A percentile compares a stretch with the other conserved stretches of the same genome.
These are phyloP conservation scores for Hyaena hyaena DNA, from an alignment of 2,113 vertebrate genomes.

Conservation along the genomic window DNA sequence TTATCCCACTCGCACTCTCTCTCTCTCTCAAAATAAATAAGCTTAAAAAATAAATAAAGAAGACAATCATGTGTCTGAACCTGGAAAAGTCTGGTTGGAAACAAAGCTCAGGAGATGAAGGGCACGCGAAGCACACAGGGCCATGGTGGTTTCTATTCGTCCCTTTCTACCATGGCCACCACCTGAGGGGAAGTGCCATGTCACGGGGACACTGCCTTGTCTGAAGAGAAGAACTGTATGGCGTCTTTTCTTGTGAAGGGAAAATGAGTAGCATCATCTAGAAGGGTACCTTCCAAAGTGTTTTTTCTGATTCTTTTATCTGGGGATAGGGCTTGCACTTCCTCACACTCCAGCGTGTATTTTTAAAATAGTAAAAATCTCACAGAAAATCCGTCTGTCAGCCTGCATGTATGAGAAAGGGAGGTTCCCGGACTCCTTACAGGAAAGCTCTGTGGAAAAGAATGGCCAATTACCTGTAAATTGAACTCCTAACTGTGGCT, in stretches of 20 bases:
- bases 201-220: conserved; percentile 52
- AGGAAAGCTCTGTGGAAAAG: conserved; percentile 41
- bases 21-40: no score
- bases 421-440: neutral
- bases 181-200: conserved; percentile 1
- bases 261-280: conserved; percentile 70
- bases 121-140: neutral
- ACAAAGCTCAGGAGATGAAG: conserved; percentile 41
- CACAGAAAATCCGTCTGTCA: neutral
- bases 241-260: conserved; percentile 64
- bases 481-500: neutral
- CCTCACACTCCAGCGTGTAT: neutral
- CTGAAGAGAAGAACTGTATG: conserved; percentile 62
- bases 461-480: neutral
- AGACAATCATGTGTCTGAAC: neutral
- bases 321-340: conserved; percentile 14
- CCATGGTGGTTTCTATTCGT: neutral
- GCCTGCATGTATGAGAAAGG: neutral
- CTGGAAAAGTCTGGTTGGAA: conserved; percentile 24
- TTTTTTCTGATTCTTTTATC: conserved; percentile 57
- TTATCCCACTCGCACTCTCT: no score
- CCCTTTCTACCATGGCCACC: conserved; percentile 37
- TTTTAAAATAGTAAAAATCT: neutral
- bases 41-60: neutral
- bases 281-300: neutral